Evolutionary conservation across 2,797 vertebrate genomes (phyloP).

Genomic region (Podargus strigoides): DNA sequence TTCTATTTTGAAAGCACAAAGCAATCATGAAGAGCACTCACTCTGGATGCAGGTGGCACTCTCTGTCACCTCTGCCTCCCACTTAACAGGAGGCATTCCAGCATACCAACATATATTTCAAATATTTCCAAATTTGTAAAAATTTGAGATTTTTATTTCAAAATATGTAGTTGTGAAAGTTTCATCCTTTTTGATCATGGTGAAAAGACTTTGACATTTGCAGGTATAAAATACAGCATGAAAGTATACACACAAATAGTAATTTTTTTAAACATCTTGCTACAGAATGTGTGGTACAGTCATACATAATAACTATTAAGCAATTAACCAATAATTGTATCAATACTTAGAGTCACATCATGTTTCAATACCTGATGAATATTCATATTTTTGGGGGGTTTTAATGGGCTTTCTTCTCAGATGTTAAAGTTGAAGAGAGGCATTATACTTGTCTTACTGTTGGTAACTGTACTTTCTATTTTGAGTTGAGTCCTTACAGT

Average conservation of each 20-base stretch:
- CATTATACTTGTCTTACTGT: neutral
- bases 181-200: neutral
- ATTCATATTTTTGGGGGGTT: neutral
- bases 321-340: neutral
- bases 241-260: neutral
- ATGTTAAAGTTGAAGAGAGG: neutral
- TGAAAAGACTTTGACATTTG: neutral
- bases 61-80: neutral
- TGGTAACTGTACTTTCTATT: constrained; percentile 4
- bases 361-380: neutral
- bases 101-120: neutral
- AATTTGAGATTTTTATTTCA: neutral
- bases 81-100: neutral
- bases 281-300: neutral
- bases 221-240: neutral
- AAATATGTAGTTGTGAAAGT: neutral
- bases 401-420: neutral
- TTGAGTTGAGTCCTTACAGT: neutral
- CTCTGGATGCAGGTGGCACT: neutral
- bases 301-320: neutral
- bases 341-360: neutral
- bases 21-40: neutral
- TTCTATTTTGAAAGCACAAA: neutral
- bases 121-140: neutral
- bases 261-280: neutral